phyloP scores from a whole-genome alignment of 2,888 invertebrate species.

The Azorinus chamasolen region DNA sequence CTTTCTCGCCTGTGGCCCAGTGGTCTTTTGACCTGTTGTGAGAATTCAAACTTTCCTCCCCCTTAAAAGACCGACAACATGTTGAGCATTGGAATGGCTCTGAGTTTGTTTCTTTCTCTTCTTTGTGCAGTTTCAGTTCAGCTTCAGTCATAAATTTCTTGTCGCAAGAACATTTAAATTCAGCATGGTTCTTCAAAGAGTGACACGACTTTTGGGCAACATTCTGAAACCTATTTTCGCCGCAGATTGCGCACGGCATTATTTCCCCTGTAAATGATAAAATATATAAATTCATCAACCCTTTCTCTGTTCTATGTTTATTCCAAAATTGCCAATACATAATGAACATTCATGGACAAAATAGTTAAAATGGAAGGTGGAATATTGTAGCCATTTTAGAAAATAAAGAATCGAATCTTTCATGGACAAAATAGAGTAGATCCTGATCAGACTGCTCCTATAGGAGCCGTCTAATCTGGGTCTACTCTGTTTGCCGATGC shows the following conservation, averaged over 20 bases:
- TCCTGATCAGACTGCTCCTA: no score
- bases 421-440: no score
- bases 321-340: no score
- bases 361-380: no score
- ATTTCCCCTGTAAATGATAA: background rate
- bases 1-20: constrained; percentile 30
- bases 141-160: constrained; percentile 28
- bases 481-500: no score
- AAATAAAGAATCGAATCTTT: no score
- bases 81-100: constrained; percentile 22
- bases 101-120: constrained; percentile 14
- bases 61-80: constrained; percentile 43
- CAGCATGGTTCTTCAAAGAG: constrained; percentile 38
- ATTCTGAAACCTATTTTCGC: constrained; percentile 37
- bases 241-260: constrained; percentile 34
- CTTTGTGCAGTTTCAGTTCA: constrained; percentile 17
- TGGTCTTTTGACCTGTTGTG: constrained; percentile 31
- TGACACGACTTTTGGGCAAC: constrained; percentile 31
- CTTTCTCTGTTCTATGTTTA: no score
- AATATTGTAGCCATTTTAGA: no score
- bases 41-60: background rate
- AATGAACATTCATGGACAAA: no score
- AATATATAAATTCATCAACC: no score
- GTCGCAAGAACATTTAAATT: constrained; percentile 31
- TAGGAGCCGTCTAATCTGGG: no score